Conservation (phyloP, 2,113 vertebrate species). For the Empidonax traillii region DNA sequence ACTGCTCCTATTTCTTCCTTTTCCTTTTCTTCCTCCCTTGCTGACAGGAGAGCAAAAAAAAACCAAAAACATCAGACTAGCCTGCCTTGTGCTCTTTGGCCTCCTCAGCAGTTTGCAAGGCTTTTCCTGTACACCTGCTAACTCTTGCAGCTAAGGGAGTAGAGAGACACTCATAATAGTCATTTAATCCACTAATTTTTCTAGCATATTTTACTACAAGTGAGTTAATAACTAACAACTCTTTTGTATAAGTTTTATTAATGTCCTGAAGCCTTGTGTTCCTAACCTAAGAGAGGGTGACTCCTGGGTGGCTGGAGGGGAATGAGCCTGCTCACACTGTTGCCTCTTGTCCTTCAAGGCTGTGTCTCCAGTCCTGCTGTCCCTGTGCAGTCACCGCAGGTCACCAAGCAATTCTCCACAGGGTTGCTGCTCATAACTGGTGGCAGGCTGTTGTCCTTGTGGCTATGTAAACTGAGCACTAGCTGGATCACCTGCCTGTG, state of each 20-base stretch:
- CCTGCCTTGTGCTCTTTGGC: neutral
- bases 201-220: neutral
- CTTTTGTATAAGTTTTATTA: neutral
- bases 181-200: neutral
- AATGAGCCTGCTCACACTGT: neutral
- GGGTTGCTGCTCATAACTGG: neutral
- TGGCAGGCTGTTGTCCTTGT: neutral
- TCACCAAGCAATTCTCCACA: neutral
- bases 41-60: neutral
- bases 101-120: neutral
- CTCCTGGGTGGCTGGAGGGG: neutral
- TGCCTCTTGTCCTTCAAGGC: neutral
- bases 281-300: neutral
- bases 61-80: neutral
- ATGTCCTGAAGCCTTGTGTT: neutral
- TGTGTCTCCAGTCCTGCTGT: neutral
- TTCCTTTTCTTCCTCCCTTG: neutral
- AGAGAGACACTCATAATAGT: neutral
- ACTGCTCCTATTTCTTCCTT: neutral
- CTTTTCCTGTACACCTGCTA: neutral
- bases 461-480: neutral
- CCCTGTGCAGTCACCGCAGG: rapidly evolving
- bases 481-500: neutral
- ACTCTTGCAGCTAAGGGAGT: neutral
- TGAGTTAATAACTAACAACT: neutral